Percentiles rank a stretch among this genome's conserved stretches.
These are phyloP conservation scores for Papilio machaon DNA, from an alignment of 1,140 invertebrate genomes.

Conservation along the genomic window DNA sequence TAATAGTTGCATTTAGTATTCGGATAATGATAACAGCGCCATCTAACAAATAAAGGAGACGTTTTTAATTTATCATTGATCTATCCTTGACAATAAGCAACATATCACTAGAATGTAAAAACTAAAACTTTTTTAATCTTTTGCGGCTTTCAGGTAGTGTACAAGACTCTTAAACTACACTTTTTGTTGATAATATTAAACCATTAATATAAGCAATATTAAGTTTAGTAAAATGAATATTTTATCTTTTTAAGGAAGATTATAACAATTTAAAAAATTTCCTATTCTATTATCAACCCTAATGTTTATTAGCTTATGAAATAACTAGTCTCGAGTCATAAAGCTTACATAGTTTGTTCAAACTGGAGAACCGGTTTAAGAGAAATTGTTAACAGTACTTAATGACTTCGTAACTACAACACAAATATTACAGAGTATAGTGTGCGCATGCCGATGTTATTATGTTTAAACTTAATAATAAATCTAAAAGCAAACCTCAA, in stretches of 20 bases:
- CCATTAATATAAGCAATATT: no score
- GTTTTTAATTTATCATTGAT: background rate
- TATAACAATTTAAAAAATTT: background rate
- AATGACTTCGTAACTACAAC: conserved; percentile 70
- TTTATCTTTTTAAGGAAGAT: no score
- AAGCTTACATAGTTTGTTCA: conserved; percentile 71
- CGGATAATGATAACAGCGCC: conserved; percentile 9
- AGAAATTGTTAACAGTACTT: conserved; percentile 80
- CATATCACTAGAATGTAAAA: no score
- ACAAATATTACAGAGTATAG: conserved; percentile 54
- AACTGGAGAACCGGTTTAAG: conserved; percentile 71
- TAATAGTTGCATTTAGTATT: background rate
- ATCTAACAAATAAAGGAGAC: background rate
- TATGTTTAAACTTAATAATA: conserved; percentile 26
- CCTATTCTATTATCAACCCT: conserved; percentile 27
- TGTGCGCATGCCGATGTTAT: conserved; percentile 33
- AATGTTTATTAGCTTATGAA: conserved; percentile 57
- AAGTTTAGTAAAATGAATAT: no score
- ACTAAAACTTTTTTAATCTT: no score
- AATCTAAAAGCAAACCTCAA: conserved; percentile 11
- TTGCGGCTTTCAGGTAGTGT: no score
- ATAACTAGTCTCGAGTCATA: conserved; percentile 67
- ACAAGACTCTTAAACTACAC: no score
- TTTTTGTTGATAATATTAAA: no score
- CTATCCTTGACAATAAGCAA: background rate